Conservation (phyloP, 2,113 vertebrate species). For the Lepisosteus osseus region DNA sequence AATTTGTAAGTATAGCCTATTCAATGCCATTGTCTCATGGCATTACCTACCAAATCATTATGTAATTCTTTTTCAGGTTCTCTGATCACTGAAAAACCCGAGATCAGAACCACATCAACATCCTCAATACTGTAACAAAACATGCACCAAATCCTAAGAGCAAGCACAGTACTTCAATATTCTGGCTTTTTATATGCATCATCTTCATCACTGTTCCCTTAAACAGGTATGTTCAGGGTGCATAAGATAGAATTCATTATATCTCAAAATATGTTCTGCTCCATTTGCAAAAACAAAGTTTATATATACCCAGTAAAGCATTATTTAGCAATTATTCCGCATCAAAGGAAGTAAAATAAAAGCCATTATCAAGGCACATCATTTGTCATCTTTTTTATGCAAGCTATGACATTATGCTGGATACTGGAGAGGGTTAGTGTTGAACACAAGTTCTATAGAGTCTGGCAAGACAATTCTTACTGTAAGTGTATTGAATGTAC, state of each 20-base stretch:
- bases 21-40: too few species aligned
- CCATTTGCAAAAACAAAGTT: slow-evolving; percentile 23
- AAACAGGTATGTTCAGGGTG: slow-evolving; percentile 1
- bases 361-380: slow-evolving; percentile 45
- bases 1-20: too few species aligned
- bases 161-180: slow-evolving; percentile 34
- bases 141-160: slow-evolving; percentile 32
- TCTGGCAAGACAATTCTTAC: slow-evolving; percentile 22
- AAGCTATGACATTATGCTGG: slow-evolving; percentile 19
- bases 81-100: too few species aligned
- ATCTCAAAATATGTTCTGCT: slow-evolving; percentile 23
- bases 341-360: slow-evolving; percentile 19
- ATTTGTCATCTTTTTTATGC: slow-evolving; percentile 26
- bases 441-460: slow-evolving; percentile 13
- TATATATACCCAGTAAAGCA: slow-evolving; percentile 7
- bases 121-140: background rate
- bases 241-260: background rate
- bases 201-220: slow-evolving; percentile 22
- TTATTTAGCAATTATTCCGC: background rate
- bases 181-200: slow-evolving; percentile 16
- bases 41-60: too few species aligned
- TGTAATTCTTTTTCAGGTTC: too few species aligned
- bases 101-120: too few species aligned
- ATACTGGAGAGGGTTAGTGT: slow-evolving; percentile 21
- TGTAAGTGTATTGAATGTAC: background rate